Conservation (phyloP, 2,113 vertebrate genomes). For the Neolamprologus kungweensis region DNA sequence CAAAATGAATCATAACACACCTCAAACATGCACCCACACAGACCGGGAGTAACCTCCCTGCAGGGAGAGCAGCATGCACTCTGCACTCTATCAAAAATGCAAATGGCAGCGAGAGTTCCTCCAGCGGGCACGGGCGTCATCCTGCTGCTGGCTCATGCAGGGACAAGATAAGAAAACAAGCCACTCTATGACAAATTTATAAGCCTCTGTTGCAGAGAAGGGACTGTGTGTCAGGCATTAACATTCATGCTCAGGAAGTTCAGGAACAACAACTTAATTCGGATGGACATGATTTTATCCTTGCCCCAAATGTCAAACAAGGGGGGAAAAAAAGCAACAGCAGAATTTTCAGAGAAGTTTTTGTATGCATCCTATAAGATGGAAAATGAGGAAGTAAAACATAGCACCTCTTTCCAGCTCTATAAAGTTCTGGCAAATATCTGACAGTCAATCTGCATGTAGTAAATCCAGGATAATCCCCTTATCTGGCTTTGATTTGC, state of each 20-base stretch:
- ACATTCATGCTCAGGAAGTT: slow-evolving; percentile 9
- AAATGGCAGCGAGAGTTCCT: slow-evolving; percentile 23
- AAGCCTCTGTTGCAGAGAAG: background rate
- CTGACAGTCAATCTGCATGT: background rate
- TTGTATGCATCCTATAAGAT: background rate
- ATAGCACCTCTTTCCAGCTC: background rate
- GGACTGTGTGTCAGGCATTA: slow-evolving; percentile 15
- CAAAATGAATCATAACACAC: slow-evolving; percentile 17
- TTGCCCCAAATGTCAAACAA: background rate
- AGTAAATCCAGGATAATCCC: background rate
- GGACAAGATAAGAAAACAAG: slow-evolving; percentile 15
- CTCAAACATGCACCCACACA: background rate
- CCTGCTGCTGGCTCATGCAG: background rate
- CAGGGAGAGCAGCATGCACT: background rate
- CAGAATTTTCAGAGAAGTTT: background rate
- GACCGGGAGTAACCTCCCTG: slow-evolving; percentile 4
- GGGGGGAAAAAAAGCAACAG: fast-evolving
- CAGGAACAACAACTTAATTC: background rate
- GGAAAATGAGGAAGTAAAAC: background rate
- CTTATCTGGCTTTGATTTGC: background rate
- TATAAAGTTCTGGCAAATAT: background rate
- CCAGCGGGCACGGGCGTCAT: background rate
- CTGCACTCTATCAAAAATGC: slow-evolving; percentile 35
- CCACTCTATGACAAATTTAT: slow-evolving; percentile 11
- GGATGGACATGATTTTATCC: background rate